Evolutionary conservation across 64 coral and sea anemone species (phyloP), one percentile per base, ranked within the genome.

Genomic region (Stylophora pistillata): DNA sequence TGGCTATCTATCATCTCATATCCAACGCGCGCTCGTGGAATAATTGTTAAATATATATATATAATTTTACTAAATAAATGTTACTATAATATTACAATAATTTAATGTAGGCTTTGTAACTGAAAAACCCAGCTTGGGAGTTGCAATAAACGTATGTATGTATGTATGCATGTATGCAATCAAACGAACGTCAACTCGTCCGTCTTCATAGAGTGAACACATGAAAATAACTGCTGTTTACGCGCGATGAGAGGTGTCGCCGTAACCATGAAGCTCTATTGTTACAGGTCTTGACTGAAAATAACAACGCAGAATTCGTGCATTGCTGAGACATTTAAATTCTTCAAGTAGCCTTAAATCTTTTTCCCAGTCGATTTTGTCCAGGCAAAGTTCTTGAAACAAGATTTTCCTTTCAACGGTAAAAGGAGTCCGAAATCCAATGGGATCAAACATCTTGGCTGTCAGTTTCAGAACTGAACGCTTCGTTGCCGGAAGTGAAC

Each of bases 381-480:
- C 56, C 9, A 88, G 41, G 60, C 90, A 89, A 17, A 92, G 14
- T 74, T 96, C 89, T 85, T 96, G 90, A 92, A 96, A 96, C 13
- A 89, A 57, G 81, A 86, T 89, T 55, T 92, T 92, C 90, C 89
- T 58, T 10, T 30, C 64, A 15, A 96, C 58, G 2, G 89, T 89
- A 1, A 96, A 53, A 47, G 94, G 90, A 15, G 79, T 88, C 72
- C 86, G 55, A 53, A 92, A 79, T 96, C 90, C 89, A n/a, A 92
- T 34, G 21, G 86, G 90, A 52, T 96, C 86, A 55, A 88, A 92
- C 54, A 92, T 81, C 34, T 88, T 91, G 23, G 89, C 88, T 27
- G 78, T 63, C n/a, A 25, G 72, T 61, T 28, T 77, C 82, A 12
- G 91, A 66, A 21, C 84, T 5, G 54, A 69, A 80, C n/a, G 89